Evolutionary conservation across 2,113 vertebrate genomes (phyloP), one percentile per base, ranked within the genome.

Genomic region (Calonectris borealis): DNA sequence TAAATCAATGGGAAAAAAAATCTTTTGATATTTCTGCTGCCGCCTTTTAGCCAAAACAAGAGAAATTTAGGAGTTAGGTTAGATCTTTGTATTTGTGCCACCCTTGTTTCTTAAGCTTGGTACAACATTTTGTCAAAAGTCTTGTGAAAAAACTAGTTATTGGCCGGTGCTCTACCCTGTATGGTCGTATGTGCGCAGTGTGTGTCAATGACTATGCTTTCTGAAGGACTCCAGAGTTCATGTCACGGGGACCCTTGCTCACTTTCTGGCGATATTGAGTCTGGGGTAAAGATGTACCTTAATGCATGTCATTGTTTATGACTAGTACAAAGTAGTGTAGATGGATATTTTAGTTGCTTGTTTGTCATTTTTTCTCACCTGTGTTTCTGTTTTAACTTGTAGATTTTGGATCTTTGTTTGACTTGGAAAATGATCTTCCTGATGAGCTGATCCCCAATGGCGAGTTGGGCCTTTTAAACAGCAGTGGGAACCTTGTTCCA

Each of bases 381-480:
- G 0, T 75, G 44, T 96, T 98, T 97, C 96, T 98, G 60, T 97
- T 96, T 96, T 98, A 66, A 95, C 94, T 98, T 98, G 80, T 93
- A 99, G 99, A 99, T 98, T 99, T 99, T n/a, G 99, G 99, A 94
- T 99, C 99, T 78, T 98, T 99, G 90, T 99, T 99, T 97, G 99
- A 99, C 97, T 98, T 99, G 98, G 99, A 99, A 98, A 99, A 99
- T 26, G 99, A 99, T 98, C 99, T 99, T 97, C 99, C 99, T 9
- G 99, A 99, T 97, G 99, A 99, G 96, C 98, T 99, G 97, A 99
- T 99, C 95, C 99, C 99, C 91, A 99, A 99, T 93, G 99, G 99
- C 86, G 99, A 99, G 94, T 95, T 99, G 97, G 97, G 97, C 96
- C 97, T 99, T 98, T 98, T 99, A 97, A 98, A 98, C 97, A 98